Base-by-base conservation (phyloP, 2,113 vertebrate genomes). In the Ia io region DNA sequence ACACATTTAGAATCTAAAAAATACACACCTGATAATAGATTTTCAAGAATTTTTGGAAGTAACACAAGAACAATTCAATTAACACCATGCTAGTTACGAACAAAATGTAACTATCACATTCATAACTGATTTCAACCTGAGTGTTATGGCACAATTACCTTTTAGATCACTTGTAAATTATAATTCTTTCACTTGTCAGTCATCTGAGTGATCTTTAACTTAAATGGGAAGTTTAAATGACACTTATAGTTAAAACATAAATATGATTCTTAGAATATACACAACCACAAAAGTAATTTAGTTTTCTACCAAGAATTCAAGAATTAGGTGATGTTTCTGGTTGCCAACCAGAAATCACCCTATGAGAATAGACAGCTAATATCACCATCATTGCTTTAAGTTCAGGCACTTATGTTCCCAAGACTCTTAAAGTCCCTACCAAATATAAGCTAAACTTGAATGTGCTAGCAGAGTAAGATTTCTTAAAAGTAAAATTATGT, bases 101-200 rank as follows among this genome's bases (percentile, higher is more conserved):
- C 40, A 85, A 93, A 92, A 90, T 77, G 70, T 76, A 59, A 6
- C 30, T 90, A 70, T 86, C 70, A 91, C 59, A 90, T 56, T 78
- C 71, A 56, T 74, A 90, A 86, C 22, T 70, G 47, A 35, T 87
- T 77, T 65, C 53, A 42, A 65, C 18, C n/a, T 20, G 14, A 82
- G 53, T 79, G 23, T 59, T 63, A 84, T 0, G 10, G 42, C 35
- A 90, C 6, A 7, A 59, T 30, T 80, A 87, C 3, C 30, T 67
- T 86, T 95, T 86, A 90, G 78, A 78, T 32, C 16, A 87, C 51
- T 76, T 93, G 83, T 73, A 95, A 88, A 85, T 77, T 76, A 89
- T 53, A 65, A 37, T 61, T 59, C 30, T 94, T 78, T 94, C 74
- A 63, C 12, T 53, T 35, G 0, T 22, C 88, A 67, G 63, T 49